Evolutionary conservation across 2,888 invertebrate species (phyloP), one percentile per base, ranked within the genome.

Genomic region (Epistrophe eligans): DNA sequence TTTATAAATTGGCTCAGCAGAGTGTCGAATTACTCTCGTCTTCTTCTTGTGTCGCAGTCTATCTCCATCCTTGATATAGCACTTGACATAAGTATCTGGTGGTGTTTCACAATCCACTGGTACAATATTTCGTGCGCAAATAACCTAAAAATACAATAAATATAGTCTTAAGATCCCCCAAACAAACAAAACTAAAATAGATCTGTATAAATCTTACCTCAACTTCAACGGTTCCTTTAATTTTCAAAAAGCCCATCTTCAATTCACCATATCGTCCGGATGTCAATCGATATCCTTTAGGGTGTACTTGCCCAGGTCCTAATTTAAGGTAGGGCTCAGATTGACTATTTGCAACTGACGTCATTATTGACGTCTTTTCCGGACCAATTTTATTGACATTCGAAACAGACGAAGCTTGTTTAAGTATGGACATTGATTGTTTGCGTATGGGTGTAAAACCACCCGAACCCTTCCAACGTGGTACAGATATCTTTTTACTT

Each of bases 81-180:
- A 98, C 93, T 98, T 98, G 73, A 98, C 98, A 93, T 98, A 98
- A 24, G 98, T 98, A 92, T 98, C 98, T 91, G 96, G 94, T 89
- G 96, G 95, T 71, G 96, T 95, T 90, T 96, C 96, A 81, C 95
- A 95, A 90, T 96, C 95, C 77, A 95, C 95, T 28, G 94, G 94
- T 67, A 95, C 94, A 87, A 97, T 95, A 89, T 95, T 95, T 89
- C 95, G 94, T 2, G 96, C 97, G 89, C 95, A 95, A 79, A 96
- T 95, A 38, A 97, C 95, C 93, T 93, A 84, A 0, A 57, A n/a
- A 64, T 40, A 50, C 0, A 58, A 28, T 8, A 7, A 24, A 55
- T 15, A 15, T 15, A 15, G 9, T 24, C 4, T 2, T 7, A 28
- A 6, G 1, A 11, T 4, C 7, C 6, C 35, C 28, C 10, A 35